phyloP scores from a whole-genome alignment of 2,797 vertebrate species.

The Hipposideros larvatus region DNA sequence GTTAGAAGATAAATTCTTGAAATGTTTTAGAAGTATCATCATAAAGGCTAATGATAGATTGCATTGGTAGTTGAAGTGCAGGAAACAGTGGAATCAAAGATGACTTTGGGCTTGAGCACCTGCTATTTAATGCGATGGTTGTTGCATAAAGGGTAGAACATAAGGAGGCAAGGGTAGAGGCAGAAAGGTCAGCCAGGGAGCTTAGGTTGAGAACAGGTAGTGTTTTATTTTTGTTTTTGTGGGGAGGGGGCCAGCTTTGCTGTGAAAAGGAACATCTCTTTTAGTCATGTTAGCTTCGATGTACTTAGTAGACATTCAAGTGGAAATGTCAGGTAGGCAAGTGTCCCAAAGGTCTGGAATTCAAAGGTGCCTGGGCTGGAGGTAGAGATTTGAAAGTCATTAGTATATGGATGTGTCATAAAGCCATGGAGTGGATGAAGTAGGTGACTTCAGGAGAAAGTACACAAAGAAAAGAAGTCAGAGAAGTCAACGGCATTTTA shows the following conservation, averaged over 20 bases:
- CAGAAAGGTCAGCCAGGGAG: background rate
- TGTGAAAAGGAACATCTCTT: background rate
- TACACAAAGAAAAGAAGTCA: background rate
- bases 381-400: background rate
- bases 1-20: background rate
- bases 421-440: background rate
- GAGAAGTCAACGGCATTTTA: background rate
- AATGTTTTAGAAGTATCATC: background rate
- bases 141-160: background rate
- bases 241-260: background rate
- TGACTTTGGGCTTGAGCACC: background rate
- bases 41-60: background rate
- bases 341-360: background rate
- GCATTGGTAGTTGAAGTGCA: background rate
- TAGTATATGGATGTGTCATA: background rate
- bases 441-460: background rate
- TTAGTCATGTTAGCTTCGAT: background rate
- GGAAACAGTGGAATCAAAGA: background rate
- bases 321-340: background rate
- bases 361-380: background rate
- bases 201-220: background rate
- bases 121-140: background rate
- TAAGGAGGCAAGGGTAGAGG: background rate
- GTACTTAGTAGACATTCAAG: background rate
- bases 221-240: slow-evolving; percentile 5